Evolutionary conservation across 2,113 vertebrate species (phyloP), one percentile per base, ranked within the genome.

Genomic region (Lamprotornis superbus): DNA sequence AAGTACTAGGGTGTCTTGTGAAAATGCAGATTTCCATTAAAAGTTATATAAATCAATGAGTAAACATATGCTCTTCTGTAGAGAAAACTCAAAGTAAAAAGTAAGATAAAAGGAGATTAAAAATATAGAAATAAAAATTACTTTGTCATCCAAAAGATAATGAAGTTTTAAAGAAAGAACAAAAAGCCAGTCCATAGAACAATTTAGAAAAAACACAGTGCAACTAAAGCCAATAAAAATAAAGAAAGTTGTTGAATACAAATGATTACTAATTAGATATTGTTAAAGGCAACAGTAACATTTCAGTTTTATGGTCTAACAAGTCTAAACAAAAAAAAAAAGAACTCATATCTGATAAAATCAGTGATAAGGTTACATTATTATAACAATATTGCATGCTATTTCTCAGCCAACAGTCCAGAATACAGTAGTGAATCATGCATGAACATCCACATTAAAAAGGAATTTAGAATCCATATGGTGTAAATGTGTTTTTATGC

Each of bases 71-170:
- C 20, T 89, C 17, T 76, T 63, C 28, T 93, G 35, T 63, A 97
- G 78, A 96, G 60, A 95, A 93, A 85, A 96, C 85, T 77, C 47
- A 91, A 97, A 97, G 56, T 80, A 97, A 96, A 82, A 95, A 37
- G 35, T 77, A 93, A 93, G 80, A 83, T 91, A 87, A 94, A 96
- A 50, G 42, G 59, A 97, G 81, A 94, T 95, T 91, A 93, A 64
- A 98, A 96, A 96, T 86, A 96, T 52, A 65, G 61, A 96, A 96
- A 95, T 50, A 25, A 96, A 98, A 97, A 97, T 97, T 96, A 95
- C 70, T 88, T 53, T 95, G 61, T 96, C 91, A 98, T 96, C 90
- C 93, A 97, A 97, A 97, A 96, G 83, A 98, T 94, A 97, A 97
- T 89, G 64, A 97, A 94, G 39, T 97, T 97, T 93, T 91, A 97